Evolutionary conservation across 2,113 vertebrate species (phyloP).

Genomic region (Rhinopomastus cyanomelas): DNA sequence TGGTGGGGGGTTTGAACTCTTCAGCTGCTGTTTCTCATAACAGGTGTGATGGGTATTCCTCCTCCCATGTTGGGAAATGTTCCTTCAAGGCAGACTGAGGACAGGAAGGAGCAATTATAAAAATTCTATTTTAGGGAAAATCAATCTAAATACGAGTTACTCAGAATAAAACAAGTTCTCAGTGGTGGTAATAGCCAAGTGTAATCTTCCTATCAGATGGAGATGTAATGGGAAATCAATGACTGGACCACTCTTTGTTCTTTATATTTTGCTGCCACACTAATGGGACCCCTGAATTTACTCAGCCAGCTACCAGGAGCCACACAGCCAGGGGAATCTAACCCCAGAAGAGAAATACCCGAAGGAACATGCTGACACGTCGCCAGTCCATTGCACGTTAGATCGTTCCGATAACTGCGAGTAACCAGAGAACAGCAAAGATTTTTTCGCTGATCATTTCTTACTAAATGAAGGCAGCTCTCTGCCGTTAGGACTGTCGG

Average conservation of each 20-base stretch:
- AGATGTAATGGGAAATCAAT: conserved; percentile 53
- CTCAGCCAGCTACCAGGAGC: neutral
- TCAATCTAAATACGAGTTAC: conserved; percentile 26
- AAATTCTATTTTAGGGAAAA: conserved; percentile 29
- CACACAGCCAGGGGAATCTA: neutral
- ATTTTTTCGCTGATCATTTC: neutral
- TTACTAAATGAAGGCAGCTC: neutral
- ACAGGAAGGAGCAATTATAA: neutral
- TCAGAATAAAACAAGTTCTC: conserved; percentile 11
- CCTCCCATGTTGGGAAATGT: neutral
- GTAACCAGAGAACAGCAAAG: neutral
- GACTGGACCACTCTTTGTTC: neutral
- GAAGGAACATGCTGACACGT: neutral
- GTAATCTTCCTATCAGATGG: conserved; percentile 5
- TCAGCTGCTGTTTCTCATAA: neutral
- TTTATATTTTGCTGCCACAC: neutral
- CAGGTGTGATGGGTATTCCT: neutral
- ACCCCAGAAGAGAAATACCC: neutral
- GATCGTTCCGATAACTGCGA: neutral
- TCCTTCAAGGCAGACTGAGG: neutral
- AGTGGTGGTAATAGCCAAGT: neutral
- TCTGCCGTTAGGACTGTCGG: neutral
- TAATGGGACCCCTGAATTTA: conserved; percentile 17
- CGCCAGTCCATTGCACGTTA: no score
- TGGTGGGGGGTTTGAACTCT: neutral